A percentile compares a stretch with the other conserved stretches of the same genome.
phyloP scores from a whole-genome alignment of 2,113 vertebrate genomes.

The Osmerus eperlanus region DNA sequence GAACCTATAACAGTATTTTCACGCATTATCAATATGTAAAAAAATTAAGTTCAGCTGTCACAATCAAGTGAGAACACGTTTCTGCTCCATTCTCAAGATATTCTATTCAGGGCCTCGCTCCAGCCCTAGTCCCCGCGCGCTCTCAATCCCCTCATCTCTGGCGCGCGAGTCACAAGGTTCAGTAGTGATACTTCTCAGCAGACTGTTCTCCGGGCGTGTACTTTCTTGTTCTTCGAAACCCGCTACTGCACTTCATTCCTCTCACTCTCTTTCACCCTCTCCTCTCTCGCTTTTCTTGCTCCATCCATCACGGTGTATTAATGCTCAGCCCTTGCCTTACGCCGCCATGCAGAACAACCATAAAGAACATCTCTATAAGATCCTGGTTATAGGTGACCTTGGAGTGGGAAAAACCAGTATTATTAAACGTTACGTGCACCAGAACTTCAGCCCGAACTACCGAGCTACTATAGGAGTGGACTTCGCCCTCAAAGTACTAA shows the following conservation, averaged over 20 bases:
- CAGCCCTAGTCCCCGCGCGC: neutral
- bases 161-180: constrained; percentile 62
- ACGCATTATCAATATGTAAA: too few species aligned
- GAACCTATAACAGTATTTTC: too few species aligned
- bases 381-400: constrained; percentile 89
- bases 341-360: constrained; percentile 86
- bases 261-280: constrained; percentile 4
- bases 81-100: too few species aligned
- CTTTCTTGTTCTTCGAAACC: neutral
- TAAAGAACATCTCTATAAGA: constrained; percentile 93
- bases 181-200: constrained; percentile 6
- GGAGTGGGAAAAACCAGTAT: constrained; percentile 79
- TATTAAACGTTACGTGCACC: constrained; percentile 94
- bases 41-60: too few species aligned
- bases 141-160: constrained; percentile 2
- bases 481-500: constrained; percentile 95
- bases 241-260: neutral
- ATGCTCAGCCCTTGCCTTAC: constrained; percentile 58
- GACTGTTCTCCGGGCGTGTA: constrained; percentile 26
- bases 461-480: constrained; percentile 97
- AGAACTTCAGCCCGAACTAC: constrained; percentile 82
- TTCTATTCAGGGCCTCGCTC: neutral
- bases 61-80: too few species aligned
- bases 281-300: neutral
- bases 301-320: constrained; percentile 48